A percentile compares a stretch with the other conserved stretches of the same genome.
Evolutionary conservation across 2,113 vertebrate genomes (phyloP).

Genomic region (Gorsachius goisagi): DNA sequence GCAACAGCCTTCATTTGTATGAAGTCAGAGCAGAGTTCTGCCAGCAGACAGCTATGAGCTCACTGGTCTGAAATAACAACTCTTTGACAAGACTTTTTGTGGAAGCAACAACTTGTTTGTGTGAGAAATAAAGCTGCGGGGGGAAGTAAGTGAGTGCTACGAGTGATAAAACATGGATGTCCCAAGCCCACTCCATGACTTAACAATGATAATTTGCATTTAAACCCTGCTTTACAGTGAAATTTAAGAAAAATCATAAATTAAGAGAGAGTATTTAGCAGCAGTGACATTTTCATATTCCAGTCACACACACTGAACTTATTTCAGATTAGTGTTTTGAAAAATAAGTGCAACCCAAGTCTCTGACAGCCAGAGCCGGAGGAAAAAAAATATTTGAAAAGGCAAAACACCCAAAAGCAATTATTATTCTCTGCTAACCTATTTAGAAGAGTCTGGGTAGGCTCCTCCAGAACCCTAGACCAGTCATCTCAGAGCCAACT

Average conservation of each 20-base stretch:
- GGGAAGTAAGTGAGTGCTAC: background rate
- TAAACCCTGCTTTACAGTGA: background rate
- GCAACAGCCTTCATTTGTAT: slow-evolving; percentile 50
- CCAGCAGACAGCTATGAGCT: slow-evolving; percentile 80
- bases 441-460: background rate
- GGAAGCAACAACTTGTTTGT: slow-evolving; percentile 41
- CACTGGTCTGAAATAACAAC: slow-evolving; percentile 73
- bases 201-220: background rate
- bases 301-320: background rate
- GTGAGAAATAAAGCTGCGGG: background rate
- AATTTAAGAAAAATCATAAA: background rate
- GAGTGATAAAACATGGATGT: background rate
- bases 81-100: slow-evolving; percentile 44
- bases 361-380: background rate
- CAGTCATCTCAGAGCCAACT: background rate
- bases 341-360: slow-evolving; percentile 15
- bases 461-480: background rate
- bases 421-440: slow-evolving; percentile 11
- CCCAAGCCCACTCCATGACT: background rate
- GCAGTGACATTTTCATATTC: slow-evolving; percentile 30
- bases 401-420: background rate
- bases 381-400: background rate
- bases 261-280: background rate
- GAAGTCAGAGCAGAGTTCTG: slow-evolving; percentile 61
- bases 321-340: slow-evolving; percentile 13